Base-by-base conservation (phyloP, 35 echinoderm and acorn worm genomes). In the Lytechinus pictus region DNA sequence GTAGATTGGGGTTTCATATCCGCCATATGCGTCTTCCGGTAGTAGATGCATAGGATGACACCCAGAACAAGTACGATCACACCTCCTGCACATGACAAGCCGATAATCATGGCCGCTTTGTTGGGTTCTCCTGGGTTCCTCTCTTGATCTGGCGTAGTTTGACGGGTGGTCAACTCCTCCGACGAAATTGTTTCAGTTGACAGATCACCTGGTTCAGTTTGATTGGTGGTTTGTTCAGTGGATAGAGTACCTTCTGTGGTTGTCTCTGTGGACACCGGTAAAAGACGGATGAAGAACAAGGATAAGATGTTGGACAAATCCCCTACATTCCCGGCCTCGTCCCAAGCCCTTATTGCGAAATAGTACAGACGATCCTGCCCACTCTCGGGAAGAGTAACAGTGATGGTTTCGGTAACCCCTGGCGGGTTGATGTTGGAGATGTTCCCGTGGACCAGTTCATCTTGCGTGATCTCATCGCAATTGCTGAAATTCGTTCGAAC, bases 231-330 rank as follows among this genome's bases (percentile, higher is more conserved):
- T 5, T 13, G 16, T 1, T 6, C 14, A 24, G 19, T 6, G 14
- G 24, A 5, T 12, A 3, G 13, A 13, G 11, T 71, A 21, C 14
- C 14, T 5, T 71, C 61, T 1, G 6, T 24, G 61, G 61, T 79
- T 7, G 66, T 24, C 0, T 11, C 24, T 52, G 54, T 44, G 19
- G 79, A 27, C 51, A 11, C 10, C 7, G 94, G 66, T 53, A 95
- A 27, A 9, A 24, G 56, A 9, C 24, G 27, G 61, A 21, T 79
- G 4, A 24, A 24, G 21, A 52, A 54, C 52, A 86, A 11, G 9
- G 94, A 95, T 6, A 27, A 89, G 52, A 96, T 93, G 53, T 96
- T 96, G 13, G 95, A 96, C 52, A 96, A 28, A 13, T 89, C 89
- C 10, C 95, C 95, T 27, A 6, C 24, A 60, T 96, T 96, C 29